Conservation (phyloP, 1,140 invertebrate species). For the Drosophila varians region DNA sequence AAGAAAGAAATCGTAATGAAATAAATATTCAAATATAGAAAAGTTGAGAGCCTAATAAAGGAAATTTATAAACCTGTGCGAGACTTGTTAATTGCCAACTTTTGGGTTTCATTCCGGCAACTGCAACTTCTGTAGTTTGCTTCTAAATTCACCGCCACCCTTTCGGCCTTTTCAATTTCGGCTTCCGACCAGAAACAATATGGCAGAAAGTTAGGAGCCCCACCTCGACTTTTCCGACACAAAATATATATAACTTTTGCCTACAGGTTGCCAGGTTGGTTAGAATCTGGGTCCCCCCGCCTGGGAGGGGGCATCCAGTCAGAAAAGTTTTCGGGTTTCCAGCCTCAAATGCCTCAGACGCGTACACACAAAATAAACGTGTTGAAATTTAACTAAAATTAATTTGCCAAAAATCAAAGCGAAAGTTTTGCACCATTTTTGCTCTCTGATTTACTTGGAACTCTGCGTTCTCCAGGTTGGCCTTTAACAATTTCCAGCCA, state of each 20-base stretch:
- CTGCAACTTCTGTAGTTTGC: not conserved
- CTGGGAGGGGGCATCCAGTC: not conserved
- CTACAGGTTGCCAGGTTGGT: not conserved
- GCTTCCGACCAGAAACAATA: slow-evolving; percentile 34
- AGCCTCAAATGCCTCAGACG: not conserved
- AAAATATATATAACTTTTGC: slow-evolving; percentile 22
- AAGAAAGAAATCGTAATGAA: not conserved
- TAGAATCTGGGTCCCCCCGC: not conserved
- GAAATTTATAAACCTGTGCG: not conserved
- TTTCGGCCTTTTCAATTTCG: slow-evolving; percentile 36
- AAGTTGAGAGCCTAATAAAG: not conserved
- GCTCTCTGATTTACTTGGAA: slow-evolving; percentile 43
- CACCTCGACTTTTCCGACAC: slow-evolving; percentile 45
- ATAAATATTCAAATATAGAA: not conserved
- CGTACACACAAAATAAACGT: slow-evolving; percentile 51
- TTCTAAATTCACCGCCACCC: not conserved
- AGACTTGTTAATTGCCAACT: not conserved
- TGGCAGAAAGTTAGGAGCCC: slow-evolving; percentile 61
- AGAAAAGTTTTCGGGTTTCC: slow-evolving; percentile 15
- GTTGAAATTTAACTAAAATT: slow-evolving; percentile 65
- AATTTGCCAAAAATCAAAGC: slow-evolving; percentile 58
- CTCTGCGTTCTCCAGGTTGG: not conserved
- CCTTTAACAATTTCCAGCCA: not conserved
- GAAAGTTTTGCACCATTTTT: slow-evolving; percentile 48
- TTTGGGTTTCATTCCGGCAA: not conserved